phyloP scores from a whole-genome alignment of 2,113 vertebrate species.

The Isurus oxyrinchus region DNA sequence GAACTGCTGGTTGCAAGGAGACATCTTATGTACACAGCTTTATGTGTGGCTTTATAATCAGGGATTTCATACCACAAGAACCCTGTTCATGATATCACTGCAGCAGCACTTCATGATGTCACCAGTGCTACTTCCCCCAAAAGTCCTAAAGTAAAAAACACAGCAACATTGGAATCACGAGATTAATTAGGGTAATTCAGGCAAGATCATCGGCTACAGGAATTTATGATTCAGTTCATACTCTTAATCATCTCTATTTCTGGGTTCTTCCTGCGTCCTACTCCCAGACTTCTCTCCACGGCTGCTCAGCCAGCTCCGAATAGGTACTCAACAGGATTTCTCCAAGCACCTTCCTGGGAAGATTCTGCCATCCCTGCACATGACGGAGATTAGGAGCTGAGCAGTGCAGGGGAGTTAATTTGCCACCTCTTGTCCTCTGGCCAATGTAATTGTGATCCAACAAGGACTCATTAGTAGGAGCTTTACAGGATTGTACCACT shows the following conservation, averaged over 20 bases:
- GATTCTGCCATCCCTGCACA: background rate
- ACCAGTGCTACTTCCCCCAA: background rate
- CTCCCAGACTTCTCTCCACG: background rate
- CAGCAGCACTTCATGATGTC: background rate
- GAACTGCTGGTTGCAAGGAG: background rate
- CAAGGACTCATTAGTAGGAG: background rate
- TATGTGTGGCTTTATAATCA: background rate
- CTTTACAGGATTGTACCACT: background rate
- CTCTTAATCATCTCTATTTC: background rate
- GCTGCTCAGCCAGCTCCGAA: background rate
- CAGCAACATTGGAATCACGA: background rate
- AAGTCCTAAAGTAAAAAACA: background rate
- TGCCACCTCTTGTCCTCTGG: background rate
- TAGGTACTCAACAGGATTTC: background rate
- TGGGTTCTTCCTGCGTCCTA: background rate
- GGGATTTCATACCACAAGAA: background rate
- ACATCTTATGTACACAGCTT: background rate
- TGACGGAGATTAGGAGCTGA: background rate
- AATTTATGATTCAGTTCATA: background rate
- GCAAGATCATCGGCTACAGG: background rate
- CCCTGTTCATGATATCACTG: background rate
- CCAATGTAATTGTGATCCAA: background rate
- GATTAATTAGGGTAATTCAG: background rate
- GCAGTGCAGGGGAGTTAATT: background rate
- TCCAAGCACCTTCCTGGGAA: background rate